phyloP scores from a whole-genome alignment of 2,888 invertebrate genomes.

The Dryocosmus kuriphilus region DNA sequence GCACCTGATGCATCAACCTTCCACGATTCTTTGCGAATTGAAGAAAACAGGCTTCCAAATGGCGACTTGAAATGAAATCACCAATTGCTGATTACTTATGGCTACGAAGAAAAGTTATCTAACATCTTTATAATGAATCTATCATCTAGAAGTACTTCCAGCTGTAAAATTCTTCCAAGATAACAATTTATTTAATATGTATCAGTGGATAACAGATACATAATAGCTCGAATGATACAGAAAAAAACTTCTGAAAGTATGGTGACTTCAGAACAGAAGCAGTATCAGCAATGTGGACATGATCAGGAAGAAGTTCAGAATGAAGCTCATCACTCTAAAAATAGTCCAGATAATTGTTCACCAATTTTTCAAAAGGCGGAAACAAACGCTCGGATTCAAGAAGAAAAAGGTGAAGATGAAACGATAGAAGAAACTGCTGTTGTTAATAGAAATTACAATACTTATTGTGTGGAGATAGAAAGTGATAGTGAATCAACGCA shows the following conservation, averaged over 20 bases:
- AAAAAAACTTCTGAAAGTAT: background rate
- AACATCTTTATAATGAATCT: background rate
- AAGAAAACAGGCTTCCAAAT: background rate
- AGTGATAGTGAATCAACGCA: conserved; percentile 52
- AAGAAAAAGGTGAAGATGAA: background rate
- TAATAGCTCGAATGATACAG: background rate
- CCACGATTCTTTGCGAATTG: background rate
- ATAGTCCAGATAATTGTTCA: background rate
- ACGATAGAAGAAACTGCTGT: background rate
- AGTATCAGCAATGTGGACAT: background rate
- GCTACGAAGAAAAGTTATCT: no score
- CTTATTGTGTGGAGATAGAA: conserved; percentile 11
- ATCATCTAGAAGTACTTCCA: background rate
- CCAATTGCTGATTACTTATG: background rate
- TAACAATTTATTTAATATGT: no score
- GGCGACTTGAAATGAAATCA: background rate
- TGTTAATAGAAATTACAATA: background rate
- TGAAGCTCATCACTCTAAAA: background rate
- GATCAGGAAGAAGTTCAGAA: background rate
- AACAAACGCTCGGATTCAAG: background rate
- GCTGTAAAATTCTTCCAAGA: background rate
- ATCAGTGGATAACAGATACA: no score
- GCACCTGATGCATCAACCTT: conserved; percentile 12
- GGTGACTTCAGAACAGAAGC: background rate
- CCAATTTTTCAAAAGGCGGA: background rate